Evolutionary conservation across 1,140 invertebrate species (phyloP), one percentile per base, ranked within the genome.

Genomic region (Drosophila guanche): DNA sequence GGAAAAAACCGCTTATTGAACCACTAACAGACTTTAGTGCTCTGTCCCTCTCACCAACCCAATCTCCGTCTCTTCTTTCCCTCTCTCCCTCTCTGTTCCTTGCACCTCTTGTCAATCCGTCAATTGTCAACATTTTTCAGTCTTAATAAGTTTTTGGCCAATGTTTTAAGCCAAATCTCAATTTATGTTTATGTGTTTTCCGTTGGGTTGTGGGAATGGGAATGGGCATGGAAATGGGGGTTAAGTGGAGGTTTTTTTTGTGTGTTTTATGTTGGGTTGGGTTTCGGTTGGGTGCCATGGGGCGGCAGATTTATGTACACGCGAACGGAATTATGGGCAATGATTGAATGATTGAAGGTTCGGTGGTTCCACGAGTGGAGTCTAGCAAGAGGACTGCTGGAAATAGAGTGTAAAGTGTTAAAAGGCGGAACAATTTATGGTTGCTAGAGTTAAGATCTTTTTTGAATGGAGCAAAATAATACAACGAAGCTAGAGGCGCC

Each of bases 101-200:
- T 7, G 10, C 60, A 16, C 46, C 25, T 51, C 20, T 51, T 41
- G 69, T 45, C 71, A 57, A 65, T 74, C 65, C 69, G 51, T 73
- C 59, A 72, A 71, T 63, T 73, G 70, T 73, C 70, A 66, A 73
- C 70, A 73, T 73, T 73, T 73, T 69, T 72, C 58, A 71, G 69
- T 61, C 67, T 71, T 72, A 72, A 71, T 72, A 73, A 73, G 70
- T 73, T 73, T 73, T 55, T 12, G 33, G 69, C 70, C 43, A 62
- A 72, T 70, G 65, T 45, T 66, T 65, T 12, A 52, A 46, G 66
- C 66, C 56, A 56, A 69, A 72, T 61, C 69, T 72, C 41, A 54
- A 71, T 72, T 71, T 71, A 61, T 72, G 67, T 58, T 43, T 48
- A 42, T 61, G 56, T 71, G 16, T 61, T 72, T 27, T 45, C 7